Percentiles rank a stretch among this genome's conserved stretches.
These are phyloP conservation scores for Limnephilus lunatus DNA, from an alignment of 2,888 invertebrate species.

Conservation along the genomic window DNA sequence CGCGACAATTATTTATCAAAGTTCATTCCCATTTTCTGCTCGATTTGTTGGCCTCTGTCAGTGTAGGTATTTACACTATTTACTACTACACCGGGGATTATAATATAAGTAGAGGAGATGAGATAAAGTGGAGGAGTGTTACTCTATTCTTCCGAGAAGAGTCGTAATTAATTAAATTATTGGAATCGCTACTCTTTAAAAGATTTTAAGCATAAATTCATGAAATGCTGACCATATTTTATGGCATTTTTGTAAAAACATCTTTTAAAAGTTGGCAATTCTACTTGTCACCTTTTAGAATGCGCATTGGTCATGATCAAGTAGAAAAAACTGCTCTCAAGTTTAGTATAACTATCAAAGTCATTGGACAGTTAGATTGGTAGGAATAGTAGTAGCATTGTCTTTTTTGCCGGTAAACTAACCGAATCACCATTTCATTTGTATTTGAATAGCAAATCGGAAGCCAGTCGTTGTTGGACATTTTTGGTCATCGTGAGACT, in stretches of 20 bases:
- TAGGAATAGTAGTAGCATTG: neutral
- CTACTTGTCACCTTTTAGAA: neutral
- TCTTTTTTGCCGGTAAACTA: slow-evolving; percentile 11
- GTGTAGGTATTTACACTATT: neutral
- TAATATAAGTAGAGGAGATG: slow-evolving; percentile 26
- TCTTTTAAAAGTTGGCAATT: neutral
- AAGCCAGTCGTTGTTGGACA: neutral
- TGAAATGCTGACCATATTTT: too few species aligned
- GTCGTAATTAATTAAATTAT: neutral
- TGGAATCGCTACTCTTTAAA: neutral
- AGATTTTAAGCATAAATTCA: too few species aligned
- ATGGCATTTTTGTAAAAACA: neutral
- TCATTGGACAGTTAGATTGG: neutral
- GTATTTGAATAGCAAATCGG: slow-evolving; percentile 39
- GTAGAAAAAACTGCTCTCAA: neutral
- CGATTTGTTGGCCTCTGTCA: slow-evolving; percentile 63
- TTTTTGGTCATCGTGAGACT: slow-evolving; percentile 52
- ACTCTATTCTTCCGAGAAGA: neutral
- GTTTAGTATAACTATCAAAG: neutral
- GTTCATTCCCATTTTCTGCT: slow-evolving; percentile 66
- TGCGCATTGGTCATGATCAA: neutral
- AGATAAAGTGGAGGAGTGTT: neutral
- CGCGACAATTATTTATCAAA: slow-evolving; percentile 66
- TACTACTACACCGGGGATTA: neutral
- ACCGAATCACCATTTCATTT: slow-evolving; percentile 30